These are phyloP conservation scores for Aulostomus chinensis DNA, from an alignment of 2,797 vertebrate species.

Conservation along the genomic window DNA sequence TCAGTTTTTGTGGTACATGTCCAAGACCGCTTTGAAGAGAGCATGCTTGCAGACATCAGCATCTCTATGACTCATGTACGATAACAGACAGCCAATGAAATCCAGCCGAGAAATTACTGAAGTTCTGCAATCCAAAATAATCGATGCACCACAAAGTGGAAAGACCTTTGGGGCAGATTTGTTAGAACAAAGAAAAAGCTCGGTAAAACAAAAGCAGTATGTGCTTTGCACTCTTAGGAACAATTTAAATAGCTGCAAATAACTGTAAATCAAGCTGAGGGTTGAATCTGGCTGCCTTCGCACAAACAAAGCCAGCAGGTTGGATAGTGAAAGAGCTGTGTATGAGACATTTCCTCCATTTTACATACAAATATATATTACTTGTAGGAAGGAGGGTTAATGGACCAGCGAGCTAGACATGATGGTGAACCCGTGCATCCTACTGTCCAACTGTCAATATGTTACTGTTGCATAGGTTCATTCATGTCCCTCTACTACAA, in stretches of 20 bases:
- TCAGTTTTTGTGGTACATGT: no score
- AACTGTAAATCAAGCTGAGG: constrained; percentile 20
- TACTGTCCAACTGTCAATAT: no score
- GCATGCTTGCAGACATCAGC: constrained; percentile 17
- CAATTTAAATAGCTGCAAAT: constrained; percentile 15
- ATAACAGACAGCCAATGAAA: constrained; percentile 37
- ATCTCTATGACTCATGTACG: constrained; percentile 31
- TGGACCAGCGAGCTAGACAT: no score
- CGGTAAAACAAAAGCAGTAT: constrained; percentile 21
- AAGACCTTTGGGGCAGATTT: constrained; percentile 36
- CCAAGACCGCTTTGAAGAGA: constrained; percentile 4
- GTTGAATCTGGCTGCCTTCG: constrained; percentile 6
- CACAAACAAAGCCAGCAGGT: constrained; percentile 9
- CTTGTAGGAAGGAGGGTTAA: no score
- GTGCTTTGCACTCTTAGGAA: constrained; percentile 19
- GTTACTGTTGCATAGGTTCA: no score
- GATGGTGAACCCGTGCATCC: no score
- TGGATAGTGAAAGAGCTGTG: constrained; percentile 12
- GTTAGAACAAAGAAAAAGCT: constrained; percentile 41
- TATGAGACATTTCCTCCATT: neutral
- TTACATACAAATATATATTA: constrained; percentile 1
- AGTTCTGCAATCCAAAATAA: constrained; percentile 41
- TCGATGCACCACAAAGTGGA: constrained; percentile 39
- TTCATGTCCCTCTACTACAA: no score
- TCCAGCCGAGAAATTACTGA: constrained; percentile 31